These are phyloP conservation scores for Tillus elongatus DNA, from an alignment of 2,888 invertebrate species.

Conservation along the genomic window DNA sequence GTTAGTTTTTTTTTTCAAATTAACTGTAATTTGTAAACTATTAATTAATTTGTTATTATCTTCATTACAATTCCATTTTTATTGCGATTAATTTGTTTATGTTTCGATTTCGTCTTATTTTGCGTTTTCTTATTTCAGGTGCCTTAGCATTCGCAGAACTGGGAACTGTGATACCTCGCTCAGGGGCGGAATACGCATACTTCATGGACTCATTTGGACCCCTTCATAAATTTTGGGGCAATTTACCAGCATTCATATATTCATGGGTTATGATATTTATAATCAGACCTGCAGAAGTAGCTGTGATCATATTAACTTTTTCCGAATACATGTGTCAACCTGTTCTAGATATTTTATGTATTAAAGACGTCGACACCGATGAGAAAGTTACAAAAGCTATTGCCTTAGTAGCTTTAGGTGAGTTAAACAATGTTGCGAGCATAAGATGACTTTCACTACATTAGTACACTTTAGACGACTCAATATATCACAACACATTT, in stretches of 20 bases:
- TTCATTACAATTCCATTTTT: too few relatives aligned
- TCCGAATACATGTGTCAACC: constrained; percentile 66
- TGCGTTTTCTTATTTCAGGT: too few relatives aligned
- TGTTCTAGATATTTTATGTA: constrained; percentile 43
- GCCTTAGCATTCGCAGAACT: constrained; percentile 74
- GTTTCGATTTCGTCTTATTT: too few relatives aligned
- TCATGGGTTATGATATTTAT: constrained; percentile 71
- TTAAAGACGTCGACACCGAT: constrained; percentile 36
- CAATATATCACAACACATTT: too few relatives aligned
- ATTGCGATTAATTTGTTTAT: too few relatives aligned
- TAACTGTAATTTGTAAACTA: too few relatives aligned
- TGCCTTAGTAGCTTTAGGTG: constrained; percentile 56
- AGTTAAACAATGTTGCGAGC: too few relatives aligned
- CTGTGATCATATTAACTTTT: constrained; percentile 67
- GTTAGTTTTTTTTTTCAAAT: too few relatives aligned
- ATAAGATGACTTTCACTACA: constrained; percentile 8
- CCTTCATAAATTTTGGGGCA: constrained; percentile 60
- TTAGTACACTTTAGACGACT: constrained; percentile 11
- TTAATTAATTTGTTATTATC: too few relatives aligned
- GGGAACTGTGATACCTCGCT: constrained; percentile 66
- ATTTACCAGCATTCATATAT: constrained; percentile 63
- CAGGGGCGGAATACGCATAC: constrained; percentile 76
- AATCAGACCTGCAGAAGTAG: constrained; percentile 68
- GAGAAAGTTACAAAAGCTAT: constrained; percentile 52
- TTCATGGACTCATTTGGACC: constrained; percentile 64